Percentiles rank a stretch among this genome's conserved stretches.
These are phyloP conservation scores for Gryllus bimaculatus DNA, from an alignment of 1,140 invertebrate species.

Conservation along the genomic window DNA sequence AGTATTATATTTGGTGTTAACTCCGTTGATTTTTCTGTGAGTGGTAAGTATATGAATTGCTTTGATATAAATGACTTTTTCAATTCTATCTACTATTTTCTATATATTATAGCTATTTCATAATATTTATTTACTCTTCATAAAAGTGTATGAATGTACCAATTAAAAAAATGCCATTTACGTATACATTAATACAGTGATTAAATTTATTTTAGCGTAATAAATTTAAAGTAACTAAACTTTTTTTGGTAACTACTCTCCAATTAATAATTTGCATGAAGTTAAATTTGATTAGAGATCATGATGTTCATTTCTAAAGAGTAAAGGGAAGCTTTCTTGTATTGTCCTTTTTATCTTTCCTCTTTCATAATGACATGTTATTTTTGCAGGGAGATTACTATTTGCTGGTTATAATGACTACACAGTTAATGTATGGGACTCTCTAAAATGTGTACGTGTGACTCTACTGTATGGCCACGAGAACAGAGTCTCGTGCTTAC, in stretches of 20 bases:
- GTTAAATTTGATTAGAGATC: too few relatives aligned
- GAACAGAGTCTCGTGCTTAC: slow-evolving; percentile 89
- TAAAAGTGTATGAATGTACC: neutral
- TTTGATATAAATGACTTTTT: too few relatives aligned
- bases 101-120: too few relatives aligned
- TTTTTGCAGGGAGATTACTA: slow-evolving; percentile 65
- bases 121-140: too few relatives aligned
- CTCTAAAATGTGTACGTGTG: slow-evolving; percentile 83
- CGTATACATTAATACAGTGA: neutral
- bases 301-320: too few relatives aligned
- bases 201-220: too few relatives aligned
- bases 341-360: neutral
- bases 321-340: neutral
- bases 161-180: neutral
- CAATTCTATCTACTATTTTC: too few relatives aligned
- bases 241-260: too few relatives aligned
- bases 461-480: slow-evolving; percentile 95
- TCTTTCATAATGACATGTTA: slow-evolving; percentile 9
- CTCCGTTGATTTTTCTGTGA: slow-evolving; percentile 94
- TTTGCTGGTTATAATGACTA: slow-evolving; percentile 99
- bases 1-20: slow-evolving; percentile 98
- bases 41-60: slow-evolving; percentile 48
- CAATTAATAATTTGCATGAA: too few relatives aligned
- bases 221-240: too few relatives aligned
- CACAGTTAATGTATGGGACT: slow-evolving; percentile 98